Evolutionary conservation across 2,113 vertebrate genomes (phyloP).

Genomic region (Synchiropus splendidus): DNA sequence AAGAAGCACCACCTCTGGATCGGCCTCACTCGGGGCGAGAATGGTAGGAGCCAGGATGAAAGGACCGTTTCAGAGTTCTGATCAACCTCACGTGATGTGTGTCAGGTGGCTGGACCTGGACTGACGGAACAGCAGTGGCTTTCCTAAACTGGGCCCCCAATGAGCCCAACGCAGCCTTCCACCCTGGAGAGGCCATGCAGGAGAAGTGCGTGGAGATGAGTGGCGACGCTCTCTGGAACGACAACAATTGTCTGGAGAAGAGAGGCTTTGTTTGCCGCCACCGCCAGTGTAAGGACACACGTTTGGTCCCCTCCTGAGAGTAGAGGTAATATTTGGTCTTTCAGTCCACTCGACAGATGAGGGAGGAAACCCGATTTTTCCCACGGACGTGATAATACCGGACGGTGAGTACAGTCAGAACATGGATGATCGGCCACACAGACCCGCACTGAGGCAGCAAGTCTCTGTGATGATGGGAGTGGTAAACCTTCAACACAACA

Average conservation of each 20-base stretch:
- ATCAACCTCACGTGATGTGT: background rate
- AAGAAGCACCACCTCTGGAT: conserved; percentile 65
- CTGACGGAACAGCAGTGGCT: conserved; percentile 45
- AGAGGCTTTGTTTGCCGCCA: conserved; percentile 62
- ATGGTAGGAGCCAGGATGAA: conserved; percentile 43
- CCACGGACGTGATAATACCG: conserved; percentile 33
- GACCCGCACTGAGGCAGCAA: too few relatives aligned
- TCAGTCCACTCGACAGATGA: conserved; percentile 56
- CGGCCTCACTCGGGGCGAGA: conserved; percentile 59
- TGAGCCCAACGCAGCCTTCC: conserved; percentile 57
- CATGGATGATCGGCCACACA: too few relatives aligned
- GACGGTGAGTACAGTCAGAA: conserved; percentile 49
- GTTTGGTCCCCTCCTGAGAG: too few relatives aligned
- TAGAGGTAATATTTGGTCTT: too few relatives aligned
- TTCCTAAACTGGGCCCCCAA: conserved; percentile 66
- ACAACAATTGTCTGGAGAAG: conserved; percentile 65
- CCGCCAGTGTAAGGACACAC: conserved; percentile 54
- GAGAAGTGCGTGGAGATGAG: conserved; percentile 73
- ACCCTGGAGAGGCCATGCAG: conserved; percentile 37
- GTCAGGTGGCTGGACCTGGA: conserved; percentile 69
- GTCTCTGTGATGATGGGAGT: too few relatives aligned
- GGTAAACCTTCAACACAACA: too few relatives aligned
- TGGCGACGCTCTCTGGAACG: conserved; percentile 64
- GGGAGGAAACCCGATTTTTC: conserved; percentile 26
- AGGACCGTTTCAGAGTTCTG: background rate